phyloP scores from a whole-genome alignment of 2,113 vertebrate species.

The Anhinga anhinga region DNA sequence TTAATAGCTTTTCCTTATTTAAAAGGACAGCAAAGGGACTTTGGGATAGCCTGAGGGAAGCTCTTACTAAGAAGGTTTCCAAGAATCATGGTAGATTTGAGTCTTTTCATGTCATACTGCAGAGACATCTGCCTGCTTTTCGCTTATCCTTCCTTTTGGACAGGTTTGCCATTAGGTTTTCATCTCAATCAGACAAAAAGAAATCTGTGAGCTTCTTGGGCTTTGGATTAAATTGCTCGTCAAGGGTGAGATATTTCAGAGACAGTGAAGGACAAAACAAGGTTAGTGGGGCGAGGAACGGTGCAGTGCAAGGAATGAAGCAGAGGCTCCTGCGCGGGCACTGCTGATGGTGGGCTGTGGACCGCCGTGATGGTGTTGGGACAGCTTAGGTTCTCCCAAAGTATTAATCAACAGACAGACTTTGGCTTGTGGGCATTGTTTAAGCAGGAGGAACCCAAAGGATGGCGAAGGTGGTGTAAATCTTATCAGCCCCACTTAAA shows the following conservation, averaged over 20 bases:
- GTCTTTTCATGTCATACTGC: neutral
- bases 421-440: neutral
- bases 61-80: neutral
- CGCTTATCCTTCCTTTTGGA: neutral
- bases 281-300: neutral
- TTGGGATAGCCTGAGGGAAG: neutral
- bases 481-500: neutral
- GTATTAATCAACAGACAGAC: neutral
- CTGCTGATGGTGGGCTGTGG: neutral
- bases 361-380: fast-evolving
- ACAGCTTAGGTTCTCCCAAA: neutral
- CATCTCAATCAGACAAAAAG: neutral
- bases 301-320: neutral
- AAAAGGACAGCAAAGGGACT: neutral
- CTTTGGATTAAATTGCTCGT: neutral
- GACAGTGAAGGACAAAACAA: neutral
- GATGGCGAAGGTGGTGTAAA: neutral
- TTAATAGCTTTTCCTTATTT: neutral
- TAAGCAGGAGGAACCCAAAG: neutral
- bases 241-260: neutral
- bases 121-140: neutral
- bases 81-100: neutral
- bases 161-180: neutral
- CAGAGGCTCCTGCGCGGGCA: too few relatives aligned
- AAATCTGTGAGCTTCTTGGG: neutral